phyloP scores from a whole-genome alignment of 2,888 invertebrate species.

The Hybos culiciformis region DNA sequence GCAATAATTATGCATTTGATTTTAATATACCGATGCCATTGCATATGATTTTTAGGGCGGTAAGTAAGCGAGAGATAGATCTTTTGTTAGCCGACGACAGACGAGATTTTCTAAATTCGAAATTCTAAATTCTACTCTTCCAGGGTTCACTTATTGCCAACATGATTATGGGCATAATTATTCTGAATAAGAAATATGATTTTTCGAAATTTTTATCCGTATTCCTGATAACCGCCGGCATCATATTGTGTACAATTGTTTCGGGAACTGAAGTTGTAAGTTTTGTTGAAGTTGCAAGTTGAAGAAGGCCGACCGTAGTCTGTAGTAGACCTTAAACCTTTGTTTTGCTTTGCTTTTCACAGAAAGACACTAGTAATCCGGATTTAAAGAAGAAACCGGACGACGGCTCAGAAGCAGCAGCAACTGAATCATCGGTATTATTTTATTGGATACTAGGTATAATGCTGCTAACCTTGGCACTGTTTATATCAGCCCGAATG shows the following conservation, averaged over 20 bases:
- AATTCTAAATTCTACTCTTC: no score
- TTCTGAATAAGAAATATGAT: constrained; percentile 66
- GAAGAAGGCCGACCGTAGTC: no score
- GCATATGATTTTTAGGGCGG: constrained; percentile 96
- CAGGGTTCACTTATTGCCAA: constrained; percentile 95
- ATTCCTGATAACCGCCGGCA: constrained; percentile 77
- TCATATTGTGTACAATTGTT: constrained; percentile 74
- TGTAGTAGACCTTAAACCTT: no score
- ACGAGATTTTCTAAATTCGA: no score
- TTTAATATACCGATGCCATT: constrained; percentile 96
- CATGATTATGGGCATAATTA: constrained; percentile 80
- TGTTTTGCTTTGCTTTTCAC: no score
- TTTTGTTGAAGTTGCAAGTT: no score
- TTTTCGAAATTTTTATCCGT: constrained; percentile 80
- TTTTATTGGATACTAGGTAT: constrained; percentile 58
- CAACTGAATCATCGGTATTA: constrained; percentile 16
- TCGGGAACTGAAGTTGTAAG: constrained; percentile 60
- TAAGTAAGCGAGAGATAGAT: no score
- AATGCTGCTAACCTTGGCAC: constrained; percentile 62
- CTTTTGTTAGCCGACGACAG: no score
- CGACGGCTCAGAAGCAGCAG: constrained; percentile 1
- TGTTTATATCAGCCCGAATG: constrained; percentile 86
- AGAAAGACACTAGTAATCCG: constrained; percentile 46
- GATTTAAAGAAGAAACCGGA: constrained; percentile 27
- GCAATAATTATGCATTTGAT: constrained; percentile 89